phyloP scores from a whole-genome alignment of 2,888 invertebrate genomes.

The Strigamia transsilvanica region DNA sequence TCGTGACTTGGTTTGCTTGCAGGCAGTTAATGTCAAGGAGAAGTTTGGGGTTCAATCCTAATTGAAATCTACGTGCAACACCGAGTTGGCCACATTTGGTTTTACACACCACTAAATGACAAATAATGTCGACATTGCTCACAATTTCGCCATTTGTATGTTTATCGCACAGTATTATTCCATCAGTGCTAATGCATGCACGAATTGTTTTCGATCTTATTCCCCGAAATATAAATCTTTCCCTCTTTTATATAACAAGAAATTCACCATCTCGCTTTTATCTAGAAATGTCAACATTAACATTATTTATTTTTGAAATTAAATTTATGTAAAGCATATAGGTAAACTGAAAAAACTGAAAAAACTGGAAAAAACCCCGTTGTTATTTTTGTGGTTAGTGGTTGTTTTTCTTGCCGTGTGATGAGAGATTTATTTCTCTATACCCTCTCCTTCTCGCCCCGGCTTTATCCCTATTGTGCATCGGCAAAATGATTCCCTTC shows the following conservation, averaged over 20 bases:
- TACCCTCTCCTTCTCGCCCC: background rate
- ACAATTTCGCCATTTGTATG: constrained; percentile 32
- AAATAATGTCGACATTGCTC: constrained; percentile 42
- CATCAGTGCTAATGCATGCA: constrained; percentile 9
- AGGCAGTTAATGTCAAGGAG: constrained; percentile 37
- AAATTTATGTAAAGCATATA: background rate
- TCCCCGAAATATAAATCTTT: background rate
- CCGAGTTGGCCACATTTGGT: constrained; percentile 42
- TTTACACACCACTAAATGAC: constrained; percentile 41
- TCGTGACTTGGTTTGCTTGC: constrained; percentile 27
- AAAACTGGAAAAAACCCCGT: constrained; percentile 22
- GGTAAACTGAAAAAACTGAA: background rate
- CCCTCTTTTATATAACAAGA: background rate
- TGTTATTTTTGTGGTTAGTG: constrained; percentile 31
- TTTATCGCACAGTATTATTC: constrained; percentile 14
- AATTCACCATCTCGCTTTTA: background rate
- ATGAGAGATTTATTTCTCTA: constrained; percentile 39
- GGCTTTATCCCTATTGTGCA: constrained; percentile 29
- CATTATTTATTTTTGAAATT: background rate
- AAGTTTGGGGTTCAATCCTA: constrained; percentile 40
- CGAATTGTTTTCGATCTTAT: background rate
- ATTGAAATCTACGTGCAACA: constrained; percentile 42
- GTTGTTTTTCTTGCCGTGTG: constrained; percentile 34
- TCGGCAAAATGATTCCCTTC: constrained; percentile 7
- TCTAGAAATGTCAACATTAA: too few relatives aligned